Base-by-base conservation (phyloP, 2,888 invertebrate genomes). In the Athalia cordata region DNA sequence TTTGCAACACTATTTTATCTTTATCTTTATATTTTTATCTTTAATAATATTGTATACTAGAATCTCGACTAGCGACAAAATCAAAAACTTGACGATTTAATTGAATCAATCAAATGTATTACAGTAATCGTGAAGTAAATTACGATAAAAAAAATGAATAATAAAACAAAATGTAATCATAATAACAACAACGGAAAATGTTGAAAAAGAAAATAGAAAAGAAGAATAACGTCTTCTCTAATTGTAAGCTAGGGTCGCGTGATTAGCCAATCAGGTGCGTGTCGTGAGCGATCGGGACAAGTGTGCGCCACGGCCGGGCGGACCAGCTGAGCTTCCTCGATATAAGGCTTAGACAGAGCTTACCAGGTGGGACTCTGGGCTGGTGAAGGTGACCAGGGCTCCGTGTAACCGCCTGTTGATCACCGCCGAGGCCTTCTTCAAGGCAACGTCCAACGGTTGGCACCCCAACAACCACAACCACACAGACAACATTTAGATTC, bases 281-380 rank as follows among this genome's bases (percentile, higher is more conserved):
- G 82, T 83, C 81, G 84, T 84, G 82, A 84, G 83, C 75, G 65
- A 82, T 82, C 84, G 84, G 84, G 83, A 87, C 86, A 85, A 86
- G 84, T 86, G 84, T 86, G 86, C 29, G 29, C 29, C 29, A 29
- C 29, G 29, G 29, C 85, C 83, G 85, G 84, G 82, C 81, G 82
- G 81, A 82, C 55, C 75, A 62, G 29, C 29, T 29, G 80, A 80
- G 80, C 84, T 83, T 82, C 80, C 78, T 82, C 80, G 83, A 81
- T 81, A 80, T 29, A 79, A 81, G 81, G 80, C 62, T 79, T 80
- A 75, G 49, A 43, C 75, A 78, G 86, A 83, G 89, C 92, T 92
- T 87, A 92, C 92, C 90, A 93, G 89, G 87, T 92, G 92, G 81
- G 93, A 92, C 85, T 93, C 92, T 81, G 92, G 91, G 79, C 93